A percentile compares a stretch with the other conserved stretches of the same genome.
Conservation (phyloP, 1,140 invertebrate species). For the Tribolium madens region DNA sequence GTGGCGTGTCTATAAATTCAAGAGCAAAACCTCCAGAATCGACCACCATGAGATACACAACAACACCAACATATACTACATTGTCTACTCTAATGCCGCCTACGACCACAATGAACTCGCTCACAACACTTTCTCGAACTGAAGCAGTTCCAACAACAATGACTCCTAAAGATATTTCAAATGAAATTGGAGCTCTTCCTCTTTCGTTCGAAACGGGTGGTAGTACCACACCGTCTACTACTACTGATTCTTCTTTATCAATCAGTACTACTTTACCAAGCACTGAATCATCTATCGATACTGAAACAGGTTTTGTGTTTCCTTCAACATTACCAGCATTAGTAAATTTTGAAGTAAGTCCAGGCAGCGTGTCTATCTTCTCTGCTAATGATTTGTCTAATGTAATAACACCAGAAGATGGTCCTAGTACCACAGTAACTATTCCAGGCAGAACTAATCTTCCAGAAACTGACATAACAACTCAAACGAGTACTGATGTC, state of each 20-base stretch:
- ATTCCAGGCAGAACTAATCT: constrained; percentile 56
- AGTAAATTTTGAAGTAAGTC: constrained; percentile 62
- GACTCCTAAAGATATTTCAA: neutral
- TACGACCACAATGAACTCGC: constrained; percentile 26
- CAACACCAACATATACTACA: constrained; percentile 64
- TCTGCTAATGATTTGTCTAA: constrained; percentile 64
- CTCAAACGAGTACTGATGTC: constrained; percentile 26
- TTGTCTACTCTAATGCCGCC: constrained; percentile 53
- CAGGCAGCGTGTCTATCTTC: constrained; percentile 60
- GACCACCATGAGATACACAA: constrained; percentile 63
- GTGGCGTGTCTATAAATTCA: neutral
- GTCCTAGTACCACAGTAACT: constrained; percentile 59
- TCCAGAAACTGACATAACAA: constrained; percentile 54
- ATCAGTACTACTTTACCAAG: neutral
- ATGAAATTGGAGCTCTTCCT: constrained; percentile 5
- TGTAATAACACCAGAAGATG: constrained; percentile 63
- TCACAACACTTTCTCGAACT: constrained; percentile 26
- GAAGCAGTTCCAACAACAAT: constrained; percentile 44
- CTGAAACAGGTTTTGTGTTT: constrained; percentile 34
- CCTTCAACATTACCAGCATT: constrained; percentile 53
- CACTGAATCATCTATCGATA: constrained; percentile 41
- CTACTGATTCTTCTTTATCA: constrained; percentile 15
- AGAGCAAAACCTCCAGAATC: constrained; percentile 56
- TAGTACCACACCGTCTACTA: constrained; percentile 1
- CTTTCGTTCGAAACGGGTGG: constrained; percentile 27